A percentile compares a stretch with the other conserved stretches of the same genome.
Conservation (phyloP, 2,888 invertebrate species). For the Hybos culiciformis region DNA sequence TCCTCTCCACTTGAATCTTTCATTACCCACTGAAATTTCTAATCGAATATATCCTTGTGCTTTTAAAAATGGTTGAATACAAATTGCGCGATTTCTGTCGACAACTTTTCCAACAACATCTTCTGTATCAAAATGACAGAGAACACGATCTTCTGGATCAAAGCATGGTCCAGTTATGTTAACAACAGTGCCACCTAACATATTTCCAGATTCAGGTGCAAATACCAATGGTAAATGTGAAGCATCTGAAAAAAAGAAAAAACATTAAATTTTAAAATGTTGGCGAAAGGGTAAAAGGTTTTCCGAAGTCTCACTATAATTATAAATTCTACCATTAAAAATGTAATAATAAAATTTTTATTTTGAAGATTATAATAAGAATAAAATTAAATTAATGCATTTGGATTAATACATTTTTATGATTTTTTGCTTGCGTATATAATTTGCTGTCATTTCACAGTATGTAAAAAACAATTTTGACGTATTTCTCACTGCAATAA, state of each 20-base stretch:
- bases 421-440: no score
- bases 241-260: constrained; percentile 43
- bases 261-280: no score
- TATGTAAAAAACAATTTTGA: no score
- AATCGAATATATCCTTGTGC: constrained; percentile 82
- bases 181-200: constrained; percentile 92
- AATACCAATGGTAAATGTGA: constrained; percentile 70
- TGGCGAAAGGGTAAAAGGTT: no score
- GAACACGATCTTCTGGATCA: constrained; percentile 55
- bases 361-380: no score
- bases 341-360: no score
- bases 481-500: no score
- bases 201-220: constrained; percentile 91
- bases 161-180: constrained; percentile 96
- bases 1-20: constrained; percentile 78
- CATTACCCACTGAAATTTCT: constrained; percentile 70
- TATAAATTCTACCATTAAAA: no score
- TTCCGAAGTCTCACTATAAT: no score
- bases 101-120: constrained; percentile 64
- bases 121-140: constrained; percentile 72
- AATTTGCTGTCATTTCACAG: no score
- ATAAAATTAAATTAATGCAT: no score
- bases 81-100: constrained; percentile 71
- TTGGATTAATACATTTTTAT: no score
- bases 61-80: constrained; percentile 74